A percentile compares a stretch with the other conserved stretches of the same genome.
These are phyloP conservation scores for Trachelus tabidus DNA, from an alignment of 2,888 invertebrate genomes.

Conservation along the genomic window DNA sequence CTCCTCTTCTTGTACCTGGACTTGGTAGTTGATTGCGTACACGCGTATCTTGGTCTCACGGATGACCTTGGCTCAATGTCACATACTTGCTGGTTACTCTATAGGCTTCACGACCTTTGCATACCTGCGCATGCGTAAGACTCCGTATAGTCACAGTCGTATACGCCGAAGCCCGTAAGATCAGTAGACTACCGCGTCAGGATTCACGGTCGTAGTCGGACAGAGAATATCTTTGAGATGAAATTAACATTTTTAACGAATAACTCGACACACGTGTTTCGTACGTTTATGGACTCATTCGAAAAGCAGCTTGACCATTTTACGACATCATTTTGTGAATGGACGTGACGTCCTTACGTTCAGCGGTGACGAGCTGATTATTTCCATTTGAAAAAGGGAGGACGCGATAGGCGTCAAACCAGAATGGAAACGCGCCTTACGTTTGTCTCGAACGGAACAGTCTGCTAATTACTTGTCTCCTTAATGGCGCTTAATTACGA, in stretches of 20 bases:
- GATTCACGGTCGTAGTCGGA: background rate
- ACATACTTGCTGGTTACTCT: conserved; percentile 30
- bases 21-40: conserved; percentile 11
- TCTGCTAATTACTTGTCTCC: conserved; percentile 26
- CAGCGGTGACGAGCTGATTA: background rate
- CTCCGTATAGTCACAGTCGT: background rate
- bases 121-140: background rate
- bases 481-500: conserved; percentile 27
- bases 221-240: background rate
- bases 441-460: background rate
- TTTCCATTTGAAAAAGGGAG: background rate
- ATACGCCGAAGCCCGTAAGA: background rate
- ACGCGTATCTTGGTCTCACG: conserved; percentile 28
- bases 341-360: background rate
- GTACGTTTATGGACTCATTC: background rate
- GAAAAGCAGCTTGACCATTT: background rate
- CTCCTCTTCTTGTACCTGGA: background rate
- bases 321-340: background rate
- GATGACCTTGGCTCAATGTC: conserved; percentile 53
- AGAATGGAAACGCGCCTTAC: background rate
- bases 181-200: background rate
- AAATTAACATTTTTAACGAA: background rate
- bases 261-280: background rate
- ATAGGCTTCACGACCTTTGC: conserved; percentile 4
- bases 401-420: background rate